phyloP scores from a whole-genome alignment of 2,113 vertebrate genomes.

The Syrrhaptes paradoxus region DNA sequence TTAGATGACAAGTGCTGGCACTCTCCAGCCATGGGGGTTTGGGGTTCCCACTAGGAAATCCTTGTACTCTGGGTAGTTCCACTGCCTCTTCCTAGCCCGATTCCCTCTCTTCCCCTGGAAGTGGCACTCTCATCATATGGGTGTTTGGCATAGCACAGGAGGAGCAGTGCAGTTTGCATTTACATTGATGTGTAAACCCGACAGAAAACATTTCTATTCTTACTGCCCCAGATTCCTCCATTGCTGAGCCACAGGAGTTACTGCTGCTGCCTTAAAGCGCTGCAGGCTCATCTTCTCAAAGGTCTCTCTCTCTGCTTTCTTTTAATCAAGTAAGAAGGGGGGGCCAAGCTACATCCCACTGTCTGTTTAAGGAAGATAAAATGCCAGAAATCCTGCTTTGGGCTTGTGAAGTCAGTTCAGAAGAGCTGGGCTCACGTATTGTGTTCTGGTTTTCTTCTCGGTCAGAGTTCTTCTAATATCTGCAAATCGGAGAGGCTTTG shows the following conservation, averaged over 20 bases:
- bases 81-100: neutral
- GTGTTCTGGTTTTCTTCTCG: neutral
- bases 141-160: neutral
- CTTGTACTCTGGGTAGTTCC: neutral
- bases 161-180: neutral
- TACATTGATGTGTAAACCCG: constrained; percentile 9
- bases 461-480: neutral
- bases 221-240: constrained; percentile 28
- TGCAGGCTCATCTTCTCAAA: neutral
- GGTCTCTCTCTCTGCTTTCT: neutral
- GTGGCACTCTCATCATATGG: neutral
- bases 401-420: constrained; percentile 22
- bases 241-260: neutral
- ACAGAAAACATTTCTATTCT: constrained; percentile 49
- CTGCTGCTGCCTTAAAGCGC: neutral
- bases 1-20: neutral
- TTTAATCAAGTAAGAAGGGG: neutral
- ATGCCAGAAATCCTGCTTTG: constrained; percentile 14
- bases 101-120: neutral
- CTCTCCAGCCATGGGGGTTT: neutral
- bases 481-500: neutral
- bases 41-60: neutral
- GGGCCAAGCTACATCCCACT: neutral
- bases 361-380: constrained; percentile 22
- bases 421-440: constrained; percentile 11